Evolutionary conservation across 92 coral and sea anemone species (phyloP).

Genomic region (Siderastrea siderea): DNA sequence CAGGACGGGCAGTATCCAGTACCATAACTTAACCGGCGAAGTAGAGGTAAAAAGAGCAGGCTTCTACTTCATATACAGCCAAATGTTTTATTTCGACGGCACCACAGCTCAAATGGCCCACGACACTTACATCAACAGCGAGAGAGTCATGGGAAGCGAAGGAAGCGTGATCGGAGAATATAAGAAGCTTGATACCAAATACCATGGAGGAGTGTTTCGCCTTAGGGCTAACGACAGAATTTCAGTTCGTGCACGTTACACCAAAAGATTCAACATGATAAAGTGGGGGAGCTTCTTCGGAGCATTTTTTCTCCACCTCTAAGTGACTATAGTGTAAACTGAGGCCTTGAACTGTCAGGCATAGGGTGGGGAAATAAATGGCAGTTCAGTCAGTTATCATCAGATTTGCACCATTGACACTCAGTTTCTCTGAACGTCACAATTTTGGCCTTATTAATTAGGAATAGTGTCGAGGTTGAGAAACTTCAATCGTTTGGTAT

Average conservation of each 20-base stretch:
- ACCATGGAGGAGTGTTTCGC: slow-evolving; percentile 76
- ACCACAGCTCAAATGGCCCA: slow-evolving; percentile 58
- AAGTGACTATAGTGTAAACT: neutral
- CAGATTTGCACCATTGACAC: too few relatives aligned
- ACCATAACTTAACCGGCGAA: slow-evolving; percentile 55
- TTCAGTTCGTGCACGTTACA: slow-evolving; percentile 69
- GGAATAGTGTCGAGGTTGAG: too few relatives aligned
- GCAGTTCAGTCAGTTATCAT: too few relatives aligned
- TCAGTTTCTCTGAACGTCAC: too few relatives aligned
- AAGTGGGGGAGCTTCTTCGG: slow-evolving; percentile 79
- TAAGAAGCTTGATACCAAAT: slow-evolving; percentile 74
- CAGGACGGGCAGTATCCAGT: slow-evolving; percentile 74
- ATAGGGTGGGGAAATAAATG: too few relatives aligned
- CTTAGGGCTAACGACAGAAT: slow-evolving; percentile 67
- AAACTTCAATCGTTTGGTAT: too few relatives aligned
- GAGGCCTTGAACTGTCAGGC: too few relatives aligned
- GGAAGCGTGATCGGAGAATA: slow-evolving; percentile 47
- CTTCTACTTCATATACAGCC: slow-evolving; percentile 80
- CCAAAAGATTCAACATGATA: slow-evolving; percentile 48
- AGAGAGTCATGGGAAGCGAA: slow-evolving; percentile 57
- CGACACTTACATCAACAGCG: slow-evolving; percentile 56
- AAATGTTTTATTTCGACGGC: slow-evolving; percentile 79
- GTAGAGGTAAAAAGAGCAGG: slow-evolving; percentile 63
- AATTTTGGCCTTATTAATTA: too few relatives aligned
- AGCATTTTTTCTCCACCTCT: slow-evolving; percentile 73